A percentile compares a stretch with the other conserved stretches of the same genome.
phyloP scores from a whole-genome alignment of 2,888 invertebrate species.

The Mechanitis messenoides region DNA sequence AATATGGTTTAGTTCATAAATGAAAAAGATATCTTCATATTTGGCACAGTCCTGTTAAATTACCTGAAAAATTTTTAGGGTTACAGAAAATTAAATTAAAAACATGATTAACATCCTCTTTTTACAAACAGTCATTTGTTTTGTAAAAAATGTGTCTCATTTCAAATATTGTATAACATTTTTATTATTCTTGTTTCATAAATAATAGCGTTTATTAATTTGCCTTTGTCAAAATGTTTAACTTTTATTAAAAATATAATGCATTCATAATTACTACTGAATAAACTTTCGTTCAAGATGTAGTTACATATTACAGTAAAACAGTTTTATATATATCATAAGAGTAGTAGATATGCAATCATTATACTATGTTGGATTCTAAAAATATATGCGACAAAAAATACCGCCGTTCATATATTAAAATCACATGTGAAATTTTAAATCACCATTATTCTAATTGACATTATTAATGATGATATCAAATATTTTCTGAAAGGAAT shows the following conservation, averaged over 20 bases:
- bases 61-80: slow-evolving; percentile 15
- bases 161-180: slow-evolving; percentile 29
- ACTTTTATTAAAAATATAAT: too few species aligned
- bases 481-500: neutral
- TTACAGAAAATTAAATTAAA: slow-evolving; percentile 17
- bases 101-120: slow-evolving; percentile 25
- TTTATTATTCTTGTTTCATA: slow-evolving; percentile 11
- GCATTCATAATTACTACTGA: too few species aligned
- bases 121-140: slow-evolving; percentile 40
- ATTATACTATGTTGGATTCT: too few species aligned
- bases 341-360: too few species aligned
- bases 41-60: slow-evolving; percentile 5
- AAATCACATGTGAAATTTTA: slow-evolving; percentile 14
- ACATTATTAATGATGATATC: neutral
- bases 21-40: slow-evolving; percentile 13
- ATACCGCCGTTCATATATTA: slow-evolving; percentile 17
- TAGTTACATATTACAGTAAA: too few species aligned
- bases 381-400: neutral
- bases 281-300: too few species aligned
- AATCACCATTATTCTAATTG: slow-evolving; percentile 6
- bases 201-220: too few species aligned
- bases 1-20: neutral
- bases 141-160: slow-evolving; percentile 40
- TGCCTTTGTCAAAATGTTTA: too few species aligned
- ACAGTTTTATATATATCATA: too few species aligned